Base-by-base conservation (phyloP, 1,140 invertebrate genomes). In the Brachystomella parvula region DNA sequence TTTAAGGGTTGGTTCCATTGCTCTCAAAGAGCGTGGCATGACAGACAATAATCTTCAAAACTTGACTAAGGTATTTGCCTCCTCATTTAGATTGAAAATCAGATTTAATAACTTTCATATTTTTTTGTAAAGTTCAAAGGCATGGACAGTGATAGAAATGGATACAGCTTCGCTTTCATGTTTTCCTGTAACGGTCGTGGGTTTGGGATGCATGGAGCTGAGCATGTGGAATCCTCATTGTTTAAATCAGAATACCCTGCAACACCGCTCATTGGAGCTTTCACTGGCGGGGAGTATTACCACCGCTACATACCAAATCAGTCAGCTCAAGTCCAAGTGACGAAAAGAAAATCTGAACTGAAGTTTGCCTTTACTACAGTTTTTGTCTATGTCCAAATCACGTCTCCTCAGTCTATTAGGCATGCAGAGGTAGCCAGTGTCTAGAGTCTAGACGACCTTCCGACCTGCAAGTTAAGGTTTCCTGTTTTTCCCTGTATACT, bases 141-240 rank as follows among this genome's bases (percentile, higher is more conserved):
- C 3, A 30, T 73, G 76, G 17, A 74, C 77, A 53, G 64, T 77
- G 3, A 75, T 76, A 1, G 58, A 15, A 12, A 17, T 15, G 9
- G 58, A 21, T n/a, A 59, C 30, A 12, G 76, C 58, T 74, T 83
- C 64, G 83, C 78, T 39, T 80, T 84, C 57, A 85, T 85, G 82
- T 83, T 84, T 76, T 79, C 82, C 0, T 86, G 84, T 71, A 76
- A 78, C 35, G 82, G 78, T 3, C 74, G 84, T 28, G 83, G 83
- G 1, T 35, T 59, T 39, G 30, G 67, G 12, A 75, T 79, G 68
- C 78, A 81, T 56, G 29, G 74, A 0, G 73, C 77, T 19, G 61
- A 74, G 9, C 77, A 84, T 71, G 78, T 83, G 1, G 85, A 86
- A 74, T 78, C 82, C 1, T 67, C 68, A n/a, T 75, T 81, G 6